Conservation (phyloP, 1,140 invertebrate genomes). For the Anastrepha obliqua region DNA sequence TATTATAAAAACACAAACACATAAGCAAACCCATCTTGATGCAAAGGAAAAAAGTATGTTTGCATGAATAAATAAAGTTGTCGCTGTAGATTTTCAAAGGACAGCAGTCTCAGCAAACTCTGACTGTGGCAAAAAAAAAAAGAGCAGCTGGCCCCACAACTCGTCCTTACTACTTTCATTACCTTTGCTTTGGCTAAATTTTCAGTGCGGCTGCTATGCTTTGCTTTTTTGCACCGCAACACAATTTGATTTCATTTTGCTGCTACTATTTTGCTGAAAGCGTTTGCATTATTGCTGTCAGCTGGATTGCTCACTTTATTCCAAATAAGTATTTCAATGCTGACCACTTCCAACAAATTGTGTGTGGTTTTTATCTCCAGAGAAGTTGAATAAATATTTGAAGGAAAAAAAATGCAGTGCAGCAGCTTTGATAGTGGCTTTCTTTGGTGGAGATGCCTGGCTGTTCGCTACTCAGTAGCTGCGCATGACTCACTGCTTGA, state of each 20-base stretch:
- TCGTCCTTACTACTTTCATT: neutral
- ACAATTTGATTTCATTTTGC: neutral
- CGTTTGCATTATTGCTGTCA: slow-evolving; percentile 39
- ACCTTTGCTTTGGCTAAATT: neutral
- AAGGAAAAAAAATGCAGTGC: neutral
- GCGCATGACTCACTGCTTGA: neutral
- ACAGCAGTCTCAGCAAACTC: neutral
- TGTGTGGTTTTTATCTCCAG: slow-evolving; percentile 23
- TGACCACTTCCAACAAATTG: slow-evolving; percentile 23
- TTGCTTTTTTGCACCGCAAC: neutral
- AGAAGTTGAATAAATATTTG: neutral
- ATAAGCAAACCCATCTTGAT: neutral
- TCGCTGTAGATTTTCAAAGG: neutral
- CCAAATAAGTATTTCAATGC: slow-evolving; percentile 27
- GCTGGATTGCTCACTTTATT: slow-evolving; percentile 31
- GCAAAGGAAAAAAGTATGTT: neutral
- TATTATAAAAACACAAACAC: neutral
- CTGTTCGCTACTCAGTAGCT: neutral
- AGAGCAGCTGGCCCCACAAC: neutral
- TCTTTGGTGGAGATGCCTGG: neutral
- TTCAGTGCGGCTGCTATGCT: neutral
- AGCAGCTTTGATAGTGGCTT: neutral
- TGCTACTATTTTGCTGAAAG: neutral
- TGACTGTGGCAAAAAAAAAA: neutral
- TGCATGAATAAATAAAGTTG: slow-evolving; percentile 41